Percentiles rank a stretch among this genome's conserved stretches.
These are phyloP conservation scores for Acrocephalus scirpaceus DNA, from an alignment of 2,797 vertebrate species.

Conservation along the genomic window DNA sequence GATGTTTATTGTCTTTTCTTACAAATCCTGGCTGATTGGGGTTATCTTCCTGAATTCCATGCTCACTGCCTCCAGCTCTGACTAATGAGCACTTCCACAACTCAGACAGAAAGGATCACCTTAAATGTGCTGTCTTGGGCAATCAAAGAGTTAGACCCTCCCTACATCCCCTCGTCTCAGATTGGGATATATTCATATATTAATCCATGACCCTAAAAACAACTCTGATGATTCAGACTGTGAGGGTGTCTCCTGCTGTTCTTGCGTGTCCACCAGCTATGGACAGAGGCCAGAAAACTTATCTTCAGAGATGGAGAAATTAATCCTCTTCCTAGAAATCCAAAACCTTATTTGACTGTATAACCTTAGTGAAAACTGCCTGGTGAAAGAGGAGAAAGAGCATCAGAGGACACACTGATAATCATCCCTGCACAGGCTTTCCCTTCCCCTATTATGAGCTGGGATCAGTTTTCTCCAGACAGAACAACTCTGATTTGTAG, in stretches of 20 bases:
- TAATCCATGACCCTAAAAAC: background rate
- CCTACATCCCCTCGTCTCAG: background rate
- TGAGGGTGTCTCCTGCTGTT: background rate
- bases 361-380: background rate
- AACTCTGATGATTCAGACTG: background rate
- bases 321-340: background rate
- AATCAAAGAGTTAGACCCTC: background rate
- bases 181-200: background rate
- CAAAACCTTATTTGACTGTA: background rate
- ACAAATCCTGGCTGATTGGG: background rate
- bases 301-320: background rate
- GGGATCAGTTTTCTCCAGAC: background rate
- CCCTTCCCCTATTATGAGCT: background rate
- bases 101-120: background rate
- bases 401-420: background rate
- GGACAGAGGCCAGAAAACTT: background rate
- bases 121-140: background rate
- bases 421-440: background rate
- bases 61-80: background rate
- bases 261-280: background rate
- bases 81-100: background rate
- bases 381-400: background rate
- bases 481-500: background rate
- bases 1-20: background rate
- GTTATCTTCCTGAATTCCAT: background rate